Evolutionary conservation across 2,888 invertebrate genomes (phyloP).

Genomic region (Drosophila longiperda): DNA sequence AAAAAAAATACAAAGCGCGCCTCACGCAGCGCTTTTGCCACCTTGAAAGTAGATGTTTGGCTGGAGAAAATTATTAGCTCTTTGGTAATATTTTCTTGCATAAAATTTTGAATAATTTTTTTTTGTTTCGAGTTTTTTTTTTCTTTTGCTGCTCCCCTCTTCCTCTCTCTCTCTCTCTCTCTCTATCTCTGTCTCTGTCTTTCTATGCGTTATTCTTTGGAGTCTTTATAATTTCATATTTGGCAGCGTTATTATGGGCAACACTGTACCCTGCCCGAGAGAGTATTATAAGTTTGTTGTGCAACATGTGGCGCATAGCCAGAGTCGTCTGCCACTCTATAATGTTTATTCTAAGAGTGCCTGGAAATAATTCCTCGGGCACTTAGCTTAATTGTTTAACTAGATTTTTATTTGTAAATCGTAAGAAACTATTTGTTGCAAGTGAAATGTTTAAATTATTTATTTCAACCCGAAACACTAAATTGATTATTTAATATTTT

Average conservation of each 20-base stretch:
- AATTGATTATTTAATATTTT: neutral
- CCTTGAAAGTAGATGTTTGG: slow-evolving; percentile 55
- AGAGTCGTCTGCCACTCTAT: neutral
- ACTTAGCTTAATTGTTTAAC: neutral
- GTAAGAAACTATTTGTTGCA: neutral
- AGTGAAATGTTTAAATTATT: fast-evolving
- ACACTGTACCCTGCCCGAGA: slow-evolving; percentile 18
- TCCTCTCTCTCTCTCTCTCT: slow-evolving; percentile 8
- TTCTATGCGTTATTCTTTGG: slow-evolving; percentile 32
- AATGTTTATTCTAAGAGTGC: no score
- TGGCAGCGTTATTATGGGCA: slow-evolving; percentile 37
- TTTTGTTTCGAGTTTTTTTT: slow-evolving; percentile 26
- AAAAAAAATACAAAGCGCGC: slow-evolving; percentile 22
- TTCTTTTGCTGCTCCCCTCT: slow-evolving; percentile 21
- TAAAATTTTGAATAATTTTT: slow-evolving; percentile 76
- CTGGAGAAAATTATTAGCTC: slow-evolving; percentile 82
- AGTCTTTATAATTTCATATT: slow-evolving; percentile 63
- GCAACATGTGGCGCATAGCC: neutral
- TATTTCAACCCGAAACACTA: neutral
- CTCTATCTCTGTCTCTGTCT: slow-evolving; percentile 2
- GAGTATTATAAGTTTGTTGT: neutral
- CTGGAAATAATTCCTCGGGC: neutral
- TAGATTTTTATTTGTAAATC: neutral
- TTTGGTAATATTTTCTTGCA: slow-evolving; percentile 84
- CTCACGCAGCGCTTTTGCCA: slow-evolving; percentile 71